Conservation (phyloP, 2,888 invertebrate species). For the Dusona sp. region DNA sequence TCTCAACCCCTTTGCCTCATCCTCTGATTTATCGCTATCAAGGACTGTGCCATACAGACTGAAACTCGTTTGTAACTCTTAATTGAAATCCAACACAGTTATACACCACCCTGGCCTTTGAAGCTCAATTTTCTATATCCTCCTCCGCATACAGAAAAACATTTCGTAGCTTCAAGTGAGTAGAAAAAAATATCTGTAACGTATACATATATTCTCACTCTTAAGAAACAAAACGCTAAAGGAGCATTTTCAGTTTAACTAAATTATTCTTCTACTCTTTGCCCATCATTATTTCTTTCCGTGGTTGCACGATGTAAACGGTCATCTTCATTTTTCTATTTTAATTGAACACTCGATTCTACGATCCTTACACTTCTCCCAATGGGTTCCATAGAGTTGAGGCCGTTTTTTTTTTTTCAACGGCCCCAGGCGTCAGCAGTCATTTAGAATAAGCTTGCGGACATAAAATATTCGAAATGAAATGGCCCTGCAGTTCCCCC, state of each 20-base stretch:
- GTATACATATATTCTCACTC: too few relatives aligned
- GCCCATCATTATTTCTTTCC: background rate
- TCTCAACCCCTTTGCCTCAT: background rate
- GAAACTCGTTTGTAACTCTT: background rate
- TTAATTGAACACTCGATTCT: background rate
- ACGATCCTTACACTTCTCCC: too few relatives aligned
- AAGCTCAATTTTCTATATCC: background rate
- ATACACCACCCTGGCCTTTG: background rate
- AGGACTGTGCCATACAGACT: background rate
- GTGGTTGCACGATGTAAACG: background rate
- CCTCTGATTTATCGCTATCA: background rate
- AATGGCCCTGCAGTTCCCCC: too few relatives aligned
- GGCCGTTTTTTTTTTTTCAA: too few relatives aligned
- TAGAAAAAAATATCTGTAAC: background rate
- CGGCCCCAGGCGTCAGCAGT: too few relatives aligned
- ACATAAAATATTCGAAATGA: too few relatives aligned
- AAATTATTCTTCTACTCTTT: background rate
- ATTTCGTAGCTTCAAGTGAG: background rate
- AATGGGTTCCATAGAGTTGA: too few relatives aligned
- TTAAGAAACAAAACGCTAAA: too few relatives aligned
- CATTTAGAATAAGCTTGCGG: too few relatives aligned
- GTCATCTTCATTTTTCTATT: background rate
- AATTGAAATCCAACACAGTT: conserved; percentile 26
- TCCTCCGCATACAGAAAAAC: background rate
- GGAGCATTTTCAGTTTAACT: background rate